A percentile compares a stretch with the other conserved stretches of the same genome.
Conservation (phyloP, 2,797 vertebrate species). For the Cygnus olor region DNA sequence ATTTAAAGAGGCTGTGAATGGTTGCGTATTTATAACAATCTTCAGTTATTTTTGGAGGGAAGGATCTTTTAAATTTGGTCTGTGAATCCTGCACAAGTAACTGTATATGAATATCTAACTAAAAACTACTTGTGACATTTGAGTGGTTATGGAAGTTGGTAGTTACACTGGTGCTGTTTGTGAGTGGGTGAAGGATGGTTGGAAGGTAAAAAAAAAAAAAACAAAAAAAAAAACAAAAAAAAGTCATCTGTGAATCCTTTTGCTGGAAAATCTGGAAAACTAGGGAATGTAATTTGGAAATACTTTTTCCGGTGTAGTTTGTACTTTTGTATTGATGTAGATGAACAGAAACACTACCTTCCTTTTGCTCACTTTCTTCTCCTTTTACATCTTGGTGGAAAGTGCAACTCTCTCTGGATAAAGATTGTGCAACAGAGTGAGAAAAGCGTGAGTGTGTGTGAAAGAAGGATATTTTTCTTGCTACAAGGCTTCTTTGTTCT, state of each 20-base stretch:
- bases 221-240: neutral
- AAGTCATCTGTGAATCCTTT: neutral
- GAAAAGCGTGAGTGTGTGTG: neutral
- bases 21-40: neutral
- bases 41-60: neutral
- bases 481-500: slow-evolving; percentile 44
- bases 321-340: neutral
- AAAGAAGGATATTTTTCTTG: neutral
- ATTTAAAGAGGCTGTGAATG: neutral
- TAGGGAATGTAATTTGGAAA: neutral
- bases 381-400: neutral
- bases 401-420: neutral
- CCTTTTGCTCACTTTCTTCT: neutral
- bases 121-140: neutral
- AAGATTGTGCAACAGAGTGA: neutral
- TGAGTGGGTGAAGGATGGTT: neutral
- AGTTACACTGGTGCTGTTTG: neutral
- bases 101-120: neutral
- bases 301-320: neutral
- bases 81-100: neutral
- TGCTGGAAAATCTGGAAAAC: neutral
- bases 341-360: neutral
- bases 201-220: neutral
- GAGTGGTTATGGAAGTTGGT: neutral
- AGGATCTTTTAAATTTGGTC: neutral